These are phyloP conservation scores for Caloenas nicobarica DNA, from an alignment of 2,113 vertebrate species.

Conservation along the genomic window DNA sequence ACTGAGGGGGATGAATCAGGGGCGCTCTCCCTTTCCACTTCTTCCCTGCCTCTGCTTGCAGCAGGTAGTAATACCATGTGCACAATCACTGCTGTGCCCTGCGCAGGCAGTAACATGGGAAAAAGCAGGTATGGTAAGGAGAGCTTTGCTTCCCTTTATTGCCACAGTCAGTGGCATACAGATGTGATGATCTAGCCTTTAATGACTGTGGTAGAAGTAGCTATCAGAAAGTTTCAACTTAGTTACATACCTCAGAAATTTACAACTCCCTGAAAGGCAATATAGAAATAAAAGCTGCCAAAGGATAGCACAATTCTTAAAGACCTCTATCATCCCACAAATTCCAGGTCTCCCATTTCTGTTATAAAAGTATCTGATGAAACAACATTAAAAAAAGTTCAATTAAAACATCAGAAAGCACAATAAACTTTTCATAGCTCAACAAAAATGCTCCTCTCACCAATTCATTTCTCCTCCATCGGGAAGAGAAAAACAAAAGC, in stretches of 20 bases:
- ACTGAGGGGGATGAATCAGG: fast-evolving
- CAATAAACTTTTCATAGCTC: conserved; percentile 62
- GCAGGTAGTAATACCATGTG: background rate
- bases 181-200: background rate
- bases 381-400: conserved; percentile 34
- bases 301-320: background rate
- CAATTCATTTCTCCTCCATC: conserved; percentile 51
- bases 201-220: background rate
- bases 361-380: background rate
- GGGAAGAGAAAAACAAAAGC: conserved; percentile 63
- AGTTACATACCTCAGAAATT: background rate
- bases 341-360: conserved; percentile 2
- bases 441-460: conserved; percentile 41
- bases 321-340: background rate
- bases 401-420: conserved; percentile 56
- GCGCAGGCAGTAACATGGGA: background rate
- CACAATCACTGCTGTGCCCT: background rate
- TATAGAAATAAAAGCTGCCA: background rate
- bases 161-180: background rate
- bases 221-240: background rate
- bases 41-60: background rate
- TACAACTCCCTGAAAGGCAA: background rate
- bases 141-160: background rate
- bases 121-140: background rate
- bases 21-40: background rate